A percentile compares a stretch with the other conserved stretches of the same genome.
phyloP scores from a whole-genome alignment of 2,113 vertebrate genomes.

The Apteryx mantelli region DNA sequence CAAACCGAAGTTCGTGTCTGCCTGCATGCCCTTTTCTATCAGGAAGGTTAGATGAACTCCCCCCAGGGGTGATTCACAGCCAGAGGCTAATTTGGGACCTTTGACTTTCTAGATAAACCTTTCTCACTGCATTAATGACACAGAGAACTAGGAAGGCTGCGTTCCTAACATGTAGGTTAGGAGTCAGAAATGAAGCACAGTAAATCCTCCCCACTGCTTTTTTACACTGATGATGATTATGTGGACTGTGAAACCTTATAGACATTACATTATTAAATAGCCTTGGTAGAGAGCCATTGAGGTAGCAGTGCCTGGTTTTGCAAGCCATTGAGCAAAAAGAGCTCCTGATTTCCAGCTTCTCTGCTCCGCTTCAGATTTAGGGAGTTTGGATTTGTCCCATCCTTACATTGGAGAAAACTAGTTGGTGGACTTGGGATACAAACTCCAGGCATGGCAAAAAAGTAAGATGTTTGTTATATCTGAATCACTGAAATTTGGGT shows the following conservation, averaged over 20 bases:
- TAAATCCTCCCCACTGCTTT: background rate
- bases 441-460: background rate
- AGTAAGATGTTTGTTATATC: background rate
- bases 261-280: background rate
- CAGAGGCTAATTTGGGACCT: background rate
- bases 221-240: background rate
- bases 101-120: background rate
- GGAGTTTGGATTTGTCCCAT: background rate
- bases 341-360: background rate
- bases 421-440: background rate
- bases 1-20: background rate
- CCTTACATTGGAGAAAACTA: background rate
- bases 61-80: background rate
- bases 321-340: background rate
- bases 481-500: background rate
- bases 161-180: background rate
- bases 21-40: background rate
- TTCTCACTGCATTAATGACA: background rate
- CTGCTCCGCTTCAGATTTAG: background rate
- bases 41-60: background rate
- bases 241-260: background rate
- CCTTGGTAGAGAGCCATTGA: background rate
- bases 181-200: background rate
- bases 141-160: background rate
- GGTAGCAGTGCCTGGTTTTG: background rate